Percentiles rank a stretch among this genome's conserved stretches.
Evolutionary conservation across 2,113 vertebrate genomes (phyloP).

Genomic region (Salvelinus alpinus): DNA sequence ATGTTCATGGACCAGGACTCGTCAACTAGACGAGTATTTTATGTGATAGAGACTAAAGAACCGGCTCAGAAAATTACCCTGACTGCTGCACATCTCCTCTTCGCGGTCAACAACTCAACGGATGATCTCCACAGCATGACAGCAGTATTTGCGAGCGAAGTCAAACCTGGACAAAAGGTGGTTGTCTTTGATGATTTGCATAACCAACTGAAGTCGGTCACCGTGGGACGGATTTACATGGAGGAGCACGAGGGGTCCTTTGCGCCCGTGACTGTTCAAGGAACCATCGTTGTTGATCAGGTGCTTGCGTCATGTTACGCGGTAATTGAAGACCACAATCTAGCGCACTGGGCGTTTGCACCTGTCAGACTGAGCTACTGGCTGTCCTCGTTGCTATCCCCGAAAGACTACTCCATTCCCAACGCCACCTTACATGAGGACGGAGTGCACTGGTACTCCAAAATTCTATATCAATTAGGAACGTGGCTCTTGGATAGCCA

Average conservation of each 20-base stretch:
- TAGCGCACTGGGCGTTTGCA: slow-evolving; percentile 91
- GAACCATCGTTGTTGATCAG: slow-evolving; percentile 89
- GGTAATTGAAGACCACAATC: slow-evolving; percentile 87
- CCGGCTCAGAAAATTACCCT: slow-evolving; percentile 80
- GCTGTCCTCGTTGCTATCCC: slow-evolving; percentile 76
- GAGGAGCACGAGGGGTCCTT: slow-evolving; percentile 83
- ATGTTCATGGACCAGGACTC: slow-evolving; percentile 88
- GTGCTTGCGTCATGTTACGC: slow-evolving; percentile 95
- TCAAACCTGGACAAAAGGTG: slow-evolving; percentile 82
- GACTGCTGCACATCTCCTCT: slow-evolving; percentile 91
- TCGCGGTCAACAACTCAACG: slow-evolving; percentile 67
- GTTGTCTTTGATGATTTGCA: slow-evolving; percentile 71
- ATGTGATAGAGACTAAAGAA: slow-evolving; percentile 85
- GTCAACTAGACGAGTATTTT: slow-evolving; percentile 79
- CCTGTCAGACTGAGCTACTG: slow-evolving; percentile 83
- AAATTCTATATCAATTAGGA: slow-evolving; percentile 86
- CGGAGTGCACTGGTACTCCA: slow-evolving; percentile 95
- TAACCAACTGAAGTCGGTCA: slow-evolving; percentile 70
- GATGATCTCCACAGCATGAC: slow-evolving; percentile 48
- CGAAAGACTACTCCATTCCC: slow-evolving; percentile 44
- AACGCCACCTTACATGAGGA: slow-evolving; percentile 58
- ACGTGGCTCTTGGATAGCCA: slow-evolving; percentile 89
- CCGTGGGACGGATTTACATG: slow-evolving; percentile 84
- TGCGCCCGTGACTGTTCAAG: slow-evolving; percentile 88
- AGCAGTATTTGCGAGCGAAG: slow-evolving; percentile 79